phyloP scores from a whole-genome alignment of 1,140 invertebrate genomes.

The Hylaeus volcanicus region DNA sequence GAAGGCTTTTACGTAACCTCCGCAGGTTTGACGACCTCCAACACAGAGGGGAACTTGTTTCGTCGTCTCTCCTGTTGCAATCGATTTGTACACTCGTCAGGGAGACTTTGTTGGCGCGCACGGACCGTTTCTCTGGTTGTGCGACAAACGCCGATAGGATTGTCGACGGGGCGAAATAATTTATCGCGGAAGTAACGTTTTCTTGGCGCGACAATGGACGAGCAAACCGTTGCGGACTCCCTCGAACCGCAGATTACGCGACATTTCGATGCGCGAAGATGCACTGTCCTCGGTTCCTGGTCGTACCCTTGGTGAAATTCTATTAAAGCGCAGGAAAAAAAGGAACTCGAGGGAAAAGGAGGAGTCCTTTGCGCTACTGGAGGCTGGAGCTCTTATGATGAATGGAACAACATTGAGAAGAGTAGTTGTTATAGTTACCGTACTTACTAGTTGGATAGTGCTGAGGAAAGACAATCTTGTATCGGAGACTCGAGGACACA shows the following conservation, averaged over 20 bases:
- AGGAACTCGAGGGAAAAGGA: no score
- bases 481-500: no score
- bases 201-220: constrained; percentile 17
- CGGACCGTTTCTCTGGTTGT: constrained; percentile 23
- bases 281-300: constrained; percentile 30
- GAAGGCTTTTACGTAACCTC: constrained; percentile 54
- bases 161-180: constrained; percentile 55
- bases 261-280: constrained; percentile 49
- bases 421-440: no score
- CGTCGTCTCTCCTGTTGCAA: constrained; percentile 31
- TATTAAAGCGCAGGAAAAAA: no score
- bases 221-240: neutral
- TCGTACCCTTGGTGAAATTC: no score
- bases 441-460: no score
- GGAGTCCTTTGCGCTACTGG: no score
- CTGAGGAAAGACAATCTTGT: no score
- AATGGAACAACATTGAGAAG: no score
- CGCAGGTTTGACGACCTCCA: constrained; percentile 56
- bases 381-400: no score
- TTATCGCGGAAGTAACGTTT: constrained; percentile 48
- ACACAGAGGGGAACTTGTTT: constrained; percentile 29
- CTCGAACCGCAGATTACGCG: constrained; percentile 17
- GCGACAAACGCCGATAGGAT: constrained; percentile 45
- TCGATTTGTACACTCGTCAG: constrained; percentile 57
- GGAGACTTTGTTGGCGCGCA: constrained; percentile 29